Base-by-base conservation (phyloP, 2,888 invertebrate genomes). In the Drosophila siamana region DNA sequence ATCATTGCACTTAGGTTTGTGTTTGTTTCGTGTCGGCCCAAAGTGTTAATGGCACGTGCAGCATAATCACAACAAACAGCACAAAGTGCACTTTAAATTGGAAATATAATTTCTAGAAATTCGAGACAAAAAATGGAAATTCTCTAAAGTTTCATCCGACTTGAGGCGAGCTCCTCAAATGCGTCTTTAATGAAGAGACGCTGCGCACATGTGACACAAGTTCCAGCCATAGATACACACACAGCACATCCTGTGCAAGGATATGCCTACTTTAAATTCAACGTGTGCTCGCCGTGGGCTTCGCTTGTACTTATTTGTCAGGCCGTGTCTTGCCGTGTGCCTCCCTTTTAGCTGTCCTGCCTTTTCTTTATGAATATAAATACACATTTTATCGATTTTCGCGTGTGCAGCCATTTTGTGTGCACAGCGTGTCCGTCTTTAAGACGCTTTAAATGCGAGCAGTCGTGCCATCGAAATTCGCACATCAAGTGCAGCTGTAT, bases 21-120 rank as follows among this genome's bases (percentile, higher is more conserved):
- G 19, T 67, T 41, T 54, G 44, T 69, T 62, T 72, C 41, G 67
- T 65, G 65, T 56, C 57, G 67, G 36, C 36, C 72, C 68, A 76
- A 88, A 87, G 88, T 89, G 88, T 89, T 90, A 89, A 88, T 89
- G 86, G 90, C 88, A 89, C 88, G 88, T 89, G 88, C 78, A 84
- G 65, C 81, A 52, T 48, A 26, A 65, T 38, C 22, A 13, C 36
- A 26, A 51, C 13, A 59, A 33, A 30, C n/a, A 48, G 2, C 1
- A 13, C 7, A 5, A 15, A n/a, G 6, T n/a, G 1, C 16, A 47
- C 30, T 6, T 48, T 22, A 48, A 33, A 13, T 5, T 15, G 0
- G 2, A 38, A 7, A 48, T 13, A 33, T 13, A 4, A 2, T 19
- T 19, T 33, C 33, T 4, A n/a, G 33, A n/a, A 28, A 11, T 28